Conservation (phyloP, 2,797 vertebrate species). For the Gephyroberyx darwinii region DNA sequence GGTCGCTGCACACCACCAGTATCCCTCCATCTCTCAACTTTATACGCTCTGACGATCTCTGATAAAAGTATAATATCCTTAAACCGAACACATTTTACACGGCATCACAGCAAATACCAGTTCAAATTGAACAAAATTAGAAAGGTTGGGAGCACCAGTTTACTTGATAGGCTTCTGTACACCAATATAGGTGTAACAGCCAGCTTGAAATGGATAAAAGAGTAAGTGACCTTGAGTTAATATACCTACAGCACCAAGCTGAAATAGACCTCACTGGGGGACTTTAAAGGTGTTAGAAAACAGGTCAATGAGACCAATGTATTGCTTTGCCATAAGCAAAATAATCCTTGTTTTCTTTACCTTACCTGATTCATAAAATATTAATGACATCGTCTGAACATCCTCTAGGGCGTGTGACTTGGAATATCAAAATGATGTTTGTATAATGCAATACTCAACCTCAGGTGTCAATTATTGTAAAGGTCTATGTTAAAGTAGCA, state of each 20-base stretch:
- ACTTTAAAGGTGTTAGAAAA: slow-evolving; percentile 13
- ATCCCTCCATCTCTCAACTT: slow-evolving; percentile 58
- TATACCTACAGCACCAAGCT: slow-evolving; percentile 44
- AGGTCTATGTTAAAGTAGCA: not conserved
- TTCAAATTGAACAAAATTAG: slow-evolving; percentile 78
- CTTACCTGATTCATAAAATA: not conserved
- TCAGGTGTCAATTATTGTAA: not conserved
- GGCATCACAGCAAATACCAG: slow-evolving; percentile 67
- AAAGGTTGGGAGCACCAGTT: slow-evolving; percentile 54
- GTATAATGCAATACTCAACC: no score
- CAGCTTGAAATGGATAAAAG: slow-evolving; percentile 73
- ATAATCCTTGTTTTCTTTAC: not conserved
- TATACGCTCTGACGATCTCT: slow-evolving; percentile 47
- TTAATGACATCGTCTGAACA: no score
- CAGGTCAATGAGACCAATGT: slow-evolving; percentile 15
- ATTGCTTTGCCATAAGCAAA: not conserved
- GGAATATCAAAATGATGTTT: no score
- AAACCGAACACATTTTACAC: slow-evolving; percentile 72
- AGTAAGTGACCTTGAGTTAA: slow-evolving; percentile 76
- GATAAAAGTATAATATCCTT: slow-evolving; percentile 71
- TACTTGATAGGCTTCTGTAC: slow-evolving; percentile 71
- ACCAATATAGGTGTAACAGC: slow-evolving; percentile 64
- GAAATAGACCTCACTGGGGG: slow-evolving; percentile 27
- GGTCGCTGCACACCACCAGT: slow-evolving; percentile 38
- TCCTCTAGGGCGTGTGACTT: no score